Percentiles rank a stretch among this genome's conserved stretches.
These are phyloP conservation scores for Megaceryle torquata DNA, from an alignment of 2,113 vertebrate genomes.

Conservation along the genomic window DNA sequence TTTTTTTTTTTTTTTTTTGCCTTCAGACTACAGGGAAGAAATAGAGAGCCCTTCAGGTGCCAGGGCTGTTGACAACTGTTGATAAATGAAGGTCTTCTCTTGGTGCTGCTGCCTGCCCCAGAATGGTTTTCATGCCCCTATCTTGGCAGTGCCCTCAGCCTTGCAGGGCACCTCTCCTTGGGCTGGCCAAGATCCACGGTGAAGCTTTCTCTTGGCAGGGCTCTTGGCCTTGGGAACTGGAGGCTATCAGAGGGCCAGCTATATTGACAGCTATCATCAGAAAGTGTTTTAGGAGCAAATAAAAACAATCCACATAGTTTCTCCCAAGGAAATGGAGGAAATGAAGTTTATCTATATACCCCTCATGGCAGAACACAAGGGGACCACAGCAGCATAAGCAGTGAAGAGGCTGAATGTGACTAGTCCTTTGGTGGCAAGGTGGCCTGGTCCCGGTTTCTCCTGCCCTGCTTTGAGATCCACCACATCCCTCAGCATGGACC, in stretches of 20 bases:
- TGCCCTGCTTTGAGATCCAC: neutral
- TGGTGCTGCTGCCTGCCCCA: neutral
- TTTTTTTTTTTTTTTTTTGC: neutral
- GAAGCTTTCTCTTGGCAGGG: neutral
- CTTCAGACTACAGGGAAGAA: neutral
- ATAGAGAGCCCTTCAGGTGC: neutral
- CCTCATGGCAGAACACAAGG: neutral
- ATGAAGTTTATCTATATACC: neutral
- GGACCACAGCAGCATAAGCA: neutral
- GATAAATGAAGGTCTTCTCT: neutral
- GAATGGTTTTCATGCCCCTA: neutral
- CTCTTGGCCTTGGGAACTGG: neutral
- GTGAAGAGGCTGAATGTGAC: neutral
- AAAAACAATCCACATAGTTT: neutral
- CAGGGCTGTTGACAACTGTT: neutral
- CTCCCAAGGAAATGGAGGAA: neutral
- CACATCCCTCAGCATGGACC: neutral
- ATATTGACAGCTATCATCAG: neutral
- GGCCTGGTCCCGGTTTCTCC: neutral
- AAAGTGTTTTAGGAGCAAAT: neutral
- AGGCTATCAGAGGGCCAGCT: neutral
- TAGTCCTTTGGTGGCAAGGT: neutral
- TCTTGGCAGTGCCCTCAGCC: neutral
- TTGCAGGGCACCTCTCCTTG: neutral
- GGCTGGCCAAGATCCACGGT: neutral